Base-by-base conservation (phyloP, 2,113 vertebrate species). In the Nipponia nippon region DNA sequence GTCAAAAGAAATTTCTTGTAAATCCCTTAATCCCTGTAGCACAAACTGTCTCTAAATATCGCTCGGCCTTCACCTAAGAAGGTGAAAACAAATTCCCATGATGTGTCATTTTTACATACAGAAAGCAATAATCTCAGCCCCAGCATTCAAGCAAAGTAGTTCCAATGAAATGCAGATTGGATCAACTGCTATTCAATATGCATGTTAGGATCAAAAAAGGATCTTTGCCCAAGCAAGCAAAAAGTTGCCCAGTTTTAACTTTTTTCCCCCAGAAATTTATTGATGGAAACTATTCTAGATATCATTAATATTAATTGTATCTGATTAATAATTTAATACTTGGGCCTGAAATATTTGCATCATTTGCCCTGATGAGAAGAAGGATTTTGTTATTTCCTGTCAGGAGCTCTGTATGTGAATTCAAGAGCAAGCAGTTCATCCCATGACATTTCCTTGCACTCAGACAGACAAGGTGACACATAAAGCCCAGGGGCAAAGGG, bases 381-480 rank as follows among this genome's bases (percentile, higher is more conserved):
- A 90, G 6, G 29, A 50, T 81, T 92, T 94, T 73, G 76, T 63
- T 59, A 6, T 87, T 93, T 96, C 38, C 78, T 95, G 72, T 73
- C 76, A 78, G 89, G 88, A 94, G 73, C 25, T 81, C 85, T 77
- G 49, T 61, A 83, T 86, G 88, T 13, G 11, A 87, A 95, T 91
- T 83, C 66, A 96, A 58, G 53, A 91, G 40, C 85, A 92, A 96
- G 86, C 78, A 96, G 84, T 49, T 77, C 63, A 81, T 97, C 86
- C 90, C 40, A 71, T 91, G 95, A 97, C 72, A 96, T 95, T 97
- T 98, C 82, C 95, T 97, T n/a, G 83, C 4, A 72, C 80, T 79
- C 83, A 95, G 67, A 96, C 77, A 95, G 93, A 89, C 87, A 98
- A 98, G 96, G 97, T 98, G 98, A 98, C 96, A 98, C 66, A 89